Conservation (phyloP, 37 sponge, comb jelly and placozoan genomes). For the Cliona cf. orientalis region DNA sequence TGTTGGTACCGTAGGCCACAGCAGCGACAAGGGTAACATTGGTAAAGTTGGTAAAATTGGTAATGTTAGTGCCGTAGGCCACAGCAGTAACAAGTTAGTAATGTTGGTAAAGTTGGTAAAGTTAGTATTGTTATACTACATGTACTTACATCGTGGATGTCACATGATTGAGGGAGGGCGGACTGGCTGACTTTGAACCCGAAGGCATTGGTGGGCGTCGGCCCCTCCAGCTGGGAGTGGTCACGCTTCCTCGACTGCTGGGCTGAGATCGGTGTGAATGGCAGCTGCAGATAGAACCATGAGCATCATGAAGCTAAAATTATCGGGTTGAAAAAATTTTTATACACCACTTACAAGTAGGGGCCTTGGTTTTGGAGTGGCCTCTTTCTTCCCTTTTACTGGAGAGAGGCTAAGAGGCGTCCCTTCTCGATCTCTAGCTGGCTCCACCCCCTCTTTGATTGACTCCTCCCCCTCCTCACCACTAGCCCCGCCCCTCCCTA, state of each 20-base stretch:
- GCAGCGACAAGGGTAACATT: too few species aligned
- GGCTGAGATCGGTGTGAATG: not conserved
- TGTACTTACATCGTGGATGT: slow-evolving; percentile 37
- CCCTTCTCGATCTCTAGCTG: not conserved
- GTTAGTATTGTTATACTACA: too few species aligned
- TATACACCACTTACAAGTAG: too few species aligned
- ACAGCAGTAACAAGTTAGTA: too few species aligned
- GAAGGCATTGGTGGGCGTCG: slow-evolving; percentile 70
- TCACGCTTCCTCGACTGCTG: not conserved
- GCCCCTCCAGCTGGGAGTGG: slow-evolving; percentile 76
- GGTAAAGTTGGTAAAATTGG: too few species aligned
- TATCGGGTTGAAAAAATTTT: too few species aligned
- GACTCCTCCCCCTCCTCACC: not conserved
- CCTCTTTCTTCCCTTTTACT: slow-evolving; percentile 10
- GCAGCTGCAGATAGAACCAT: slow-evolving; percentile 15
- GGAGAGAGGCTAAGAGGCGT: slow-evolving; percentile 13
- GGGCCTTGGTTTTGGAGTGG: not conserved
- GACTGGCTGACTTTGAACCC: slow-evolving; percentile 80
- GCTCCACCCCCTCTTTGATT: not conserved
- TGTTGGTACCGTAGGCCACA: too few species aligned
- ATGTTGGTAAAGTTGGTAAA: too few species aligned
- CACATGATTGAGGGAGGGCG: slow-evolving; percentile 6
- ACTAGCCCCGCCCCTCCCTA: not conserved
- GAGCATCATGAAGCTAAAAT: too few species aligned
- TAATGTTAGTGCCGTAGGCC: too few species aligned